phyloP scores from a whole-genome alignment of 2,888 invertebrate species.

The Hecatera dysodea region DNA sequence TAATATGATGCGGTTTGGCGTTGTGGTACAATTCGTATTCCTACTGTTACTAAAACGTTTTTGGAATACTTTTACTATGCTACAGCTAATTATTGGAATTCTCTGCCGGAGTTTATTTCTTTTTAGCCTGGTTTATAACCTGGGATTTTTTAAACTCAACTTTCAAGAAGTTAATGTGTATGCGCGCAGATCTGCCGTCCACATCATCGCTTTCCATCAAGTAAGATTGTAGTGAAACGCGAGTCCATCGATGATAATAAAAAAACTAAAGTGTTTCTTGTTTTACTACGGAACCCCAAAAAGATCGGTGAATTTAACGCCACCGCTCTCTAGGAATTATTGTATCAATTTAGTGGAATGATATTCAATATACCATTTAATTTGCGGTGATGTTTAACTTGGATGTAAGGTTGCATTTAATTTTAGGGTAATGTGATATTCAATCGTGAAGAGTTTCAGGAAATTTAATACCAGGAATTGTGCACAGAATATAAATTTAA shows the following conservation, averaged over 20 bases:
- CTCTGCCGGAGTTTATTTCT: no score
- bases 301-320: neutral
- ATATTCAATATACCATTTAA: neutral
- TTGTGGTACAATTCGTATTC: slow-evolving; percentile 3
- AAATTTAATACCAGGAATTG: neutral
- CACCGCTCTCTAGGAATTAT: neutral
- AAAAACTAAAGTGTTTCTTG: no score
- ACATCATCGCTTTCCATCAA: no score
- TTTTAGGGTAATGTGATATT: neutral
- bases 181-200: no score
- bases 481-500: slow-evolving; percentile 20
- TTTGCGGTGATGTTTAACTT: neutral
- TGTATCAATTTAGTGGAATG: neutral
- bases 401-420: neutral
- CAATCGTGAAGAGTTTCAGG: neutral
- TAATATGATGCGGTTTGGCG: slow-evolving; percentile 5
- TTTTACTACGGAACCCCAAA: no score
- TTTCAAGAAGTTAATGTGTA: no score
- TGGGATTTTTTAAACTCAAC: no score
- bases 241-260: no score
- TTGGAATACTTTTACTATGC: no score
- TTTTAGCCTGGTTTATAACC: no score
- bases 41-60: neutral
- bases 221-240: no score
- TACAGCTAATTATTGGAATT: no score